Evolutionary conservation across 23 tunicate species (phyloP).

Genomic region (Botrylloides violaceus): DNA sequence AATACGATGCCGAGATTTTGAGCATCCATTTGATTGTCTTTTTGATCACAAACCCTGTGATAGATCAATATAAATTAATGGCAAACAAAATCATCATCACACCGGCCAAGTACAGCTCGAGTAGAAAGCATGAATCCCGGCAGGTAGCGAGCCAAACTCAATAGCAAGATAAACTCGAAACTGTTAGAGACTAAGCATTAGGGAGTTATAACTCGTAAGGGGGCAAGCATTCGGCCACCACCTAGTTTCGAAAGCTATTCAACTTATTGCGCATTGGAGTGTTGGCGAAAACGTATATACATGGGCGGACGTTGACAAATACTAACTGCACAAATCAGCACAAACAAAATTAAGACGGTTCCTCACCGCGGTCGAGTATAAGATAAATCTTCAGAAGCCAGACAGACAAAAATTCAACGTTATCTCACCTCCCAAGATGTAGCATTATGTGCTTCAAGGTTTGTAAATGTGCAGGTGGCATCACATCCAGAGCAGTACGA

Average conservation of each 20-base stretch:
- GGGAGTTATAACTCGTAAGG: too few species aligned
- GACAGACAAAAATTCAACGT: too few species aligned
- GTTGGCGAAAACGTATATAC: too few species aligned
- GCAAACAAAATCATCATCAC: not conserved
- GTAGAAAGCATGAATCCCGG: not conserved
- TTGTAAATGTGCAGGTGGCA: slow-evolving; percentile 82
- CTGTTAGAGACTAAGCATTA: too few species aligned
- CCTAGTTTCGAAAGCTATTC: too few species aligned
- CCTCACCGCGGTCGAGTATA: too few species aligned
- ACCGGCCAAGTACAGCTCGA: not conserved
- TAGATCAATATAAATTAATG: not conserved
- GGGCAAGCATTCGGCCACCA: too few species aligned
- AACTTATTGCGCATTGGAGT: too few species aligned
- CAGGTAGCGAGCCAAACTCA: not conserved
- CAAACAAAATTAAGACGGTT: too few species aligned
- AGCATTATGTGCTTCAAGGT: slow-evolving; percentile 52
- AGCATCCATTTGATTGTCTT: slow-evolving; percentile 72
- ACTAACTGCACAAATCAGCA: too few species aligned
- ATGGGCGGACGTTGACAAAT: too few species aligned
- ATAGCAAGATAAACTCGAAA: not conserved
- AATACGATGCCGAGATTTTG: slow-evolving; percentile 80
- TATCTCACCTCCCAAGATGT: slow-evolving; percentile 84
- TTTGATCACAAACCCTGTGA: slow-evolving; percentile 39
- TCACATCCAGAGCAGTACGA: slow-evolving; percentile 42
- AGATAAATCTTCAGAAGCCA: too few species aligned